Evolutionary conservation across 1,140 invertebrate species (phyloP), one percentile per base, ranked within the genome.

Genomic region (Berghia stephanieae): DNA sequence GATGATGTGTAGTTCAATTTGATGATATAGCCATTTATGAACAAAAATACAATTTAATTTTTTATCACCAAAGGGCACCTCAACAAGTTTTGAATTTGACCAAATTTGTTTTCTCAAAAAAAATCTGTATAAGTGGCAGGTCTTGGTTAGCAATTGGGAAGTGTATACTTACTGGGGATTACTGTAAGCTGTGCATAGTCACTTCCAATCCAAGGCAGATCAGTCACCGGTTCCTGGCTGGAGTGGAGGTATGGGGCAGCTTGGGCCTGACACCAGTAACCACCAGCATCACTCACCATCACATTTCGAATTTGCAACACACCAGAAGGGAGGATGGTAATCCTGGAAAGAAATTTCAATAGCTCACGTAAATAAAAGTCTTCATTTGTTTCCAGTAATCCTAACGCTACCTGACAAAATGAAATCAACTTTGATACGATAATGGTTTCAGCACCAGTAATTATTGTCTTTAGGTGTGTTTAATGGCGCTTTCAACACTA

Each of bases 261-360:
- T n/a, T n/a, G n/a, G n/a, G n/a, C n/a, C 34, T 72, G 70, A 34
- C 70, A 72, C 70, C 70, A 72, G 21, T 72, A 72, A 0, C 21
- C 3, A 10, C 46, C 70, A 38, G 27, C 46, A 55, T 72, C 70
- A 72, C 27, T 72, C 27, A 36, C 44, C 42, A 52, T 34, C 16
- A 72, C 46, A 36, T 72, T 49, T 42, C 44, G 38, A 27, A 72
- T 72, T 21, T 72, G 70, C 21, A 72, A 55, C 36, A 55, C 70
- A 36, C 70, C 70, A 21, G 70, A 72, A 27, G n/a, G 70, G 21
- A 72, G 46, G 1, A 46, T 34, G 31, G 70, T 72, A n/a, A 52
- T 52, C 46, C 70, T 72, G 46, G 24, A n/a, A 36, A 36, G 10
- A 10, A 31, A 69, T 13, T 13, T 10, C 10, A 49, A n/a, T n/a